Conservation (phyloP, 2,888 invertebrate genomes). For the Melikaiella ostensackeni region DNA sequence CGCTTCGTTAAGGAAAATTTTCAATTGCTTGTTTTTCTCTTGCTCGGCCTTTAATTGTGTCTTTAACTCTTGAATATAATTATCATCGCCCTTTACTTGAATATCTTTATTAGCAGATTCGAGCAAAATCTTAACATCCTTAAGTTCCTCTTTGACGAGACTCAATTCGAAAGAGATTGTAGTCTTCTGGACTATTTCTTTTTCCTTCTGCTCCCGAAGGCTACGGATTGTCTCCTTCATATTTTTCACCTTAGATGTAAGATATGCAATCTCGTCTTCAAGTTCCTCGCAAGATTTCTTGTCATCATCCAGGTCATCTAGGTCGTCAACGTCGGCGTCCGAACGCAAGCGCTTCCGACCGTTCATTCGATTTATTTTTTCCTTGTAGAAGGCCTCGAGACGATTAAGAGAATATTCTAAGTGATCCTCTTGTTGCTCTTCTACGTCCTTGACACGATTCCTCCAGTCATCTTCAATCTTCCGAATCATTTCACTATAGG, state of each 20-base stretch:
- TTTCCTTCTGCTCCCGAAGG: constrained; percentile 61
- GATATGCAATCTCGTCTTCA: constrained; percentile 61
- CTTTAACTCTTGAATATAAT: constrained; percentile 63
- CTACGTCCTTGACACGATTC: constrained; percentile 66
- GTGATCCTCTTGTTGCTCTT: constrained; percentile 67
- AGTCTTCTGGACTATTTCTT: constrained; percentile 61
- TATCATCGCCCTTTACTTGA: constrained; percentile 51
- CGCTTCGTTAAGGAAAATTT: constrained; percentile 70
- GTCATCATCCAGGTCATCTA: constrained; percentile 44
- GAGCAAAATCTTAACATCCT: constrained; percentile 60
- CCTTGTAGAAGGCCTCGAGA: constrained; percentile 67
- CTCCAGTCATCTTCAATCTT: constrained; percentile 68
- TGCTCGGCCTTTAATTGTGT: constrained; percentile 60
- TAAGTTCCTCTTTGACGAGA: constrained; percentile 62
- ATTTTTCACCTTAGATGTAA: constrained; percentile 60
- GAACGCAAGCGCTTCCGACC: constrained; percentile 60
- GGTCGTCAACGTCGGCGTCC: constrained; percentile 42
- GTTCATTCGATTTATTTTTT: constrained; percentile 59
- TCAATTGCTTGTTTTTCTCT: constrained; percentile 68
- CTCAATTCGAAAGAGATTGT: constrained; percentile 63
- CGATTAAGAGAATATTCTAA: constrained; percentile 66
- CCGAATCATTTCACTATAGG: constrained; percentile 67
- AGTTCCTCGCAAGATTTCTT: constrained; percentile 53
- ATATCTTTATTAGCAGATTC: constrained; percentile 59
- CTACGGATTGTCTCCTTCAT: constrained; percentile 60